phyloP scores from a whole-genome alignment of 2,888 invertebrate genomes.

The Allacma fusca region DNA sequence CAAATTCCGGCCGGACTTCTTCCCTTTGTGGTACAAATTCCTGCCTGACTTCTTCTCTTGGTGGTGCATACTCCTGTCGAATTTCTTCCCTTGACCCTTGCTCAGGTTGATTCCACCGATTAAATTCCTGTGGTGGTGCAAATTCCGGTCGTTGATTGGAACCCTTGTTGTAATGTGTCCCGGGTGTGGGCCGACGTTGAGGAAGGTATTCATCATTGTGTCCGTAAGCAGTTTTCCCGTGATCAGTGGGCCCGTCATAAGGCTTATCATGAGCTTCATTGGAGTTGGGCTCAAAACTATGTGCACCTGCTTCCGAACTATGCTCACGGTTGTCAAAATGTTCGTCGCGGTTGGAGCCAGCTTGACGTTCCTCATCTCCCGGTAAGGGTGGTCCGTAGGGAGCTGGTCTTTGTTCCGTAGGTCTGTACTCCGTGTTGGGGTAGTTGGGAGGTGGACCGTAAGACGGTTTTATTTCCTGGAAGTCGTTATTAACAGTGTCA shows the following conservation, averaged over 20 bases:
- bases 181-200: conserved; percentile 29
- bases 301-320: background rate
- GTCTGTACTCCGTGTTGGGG: conserved; percentile 55
- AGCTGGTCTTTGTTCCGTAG: conserved; percentile 44
- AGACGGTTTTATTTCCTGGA: conserved; percentile 19
- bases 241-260: background rate
- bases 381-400: background rate
- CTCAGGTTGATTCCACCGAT: background rate
- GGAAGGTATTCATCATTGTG: background rate
- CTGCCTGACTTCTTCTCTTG: background rate
- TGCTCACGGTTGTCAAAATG: background rate
- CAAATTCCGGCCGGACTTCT: background rate
- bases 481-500: conserved; percentile 36
- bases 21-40: background rate
- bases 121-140: conserved; percentile 9
- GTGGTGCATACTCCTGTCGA: background rate
- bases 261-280: conserved; percentile 38
- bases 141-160: conserved; percentile 8
- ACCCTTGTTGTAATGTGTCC: conserved; percentile 35
- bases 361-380: conserved; percentile 28
- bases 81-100: background rate
- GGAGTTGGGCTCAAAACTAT: conserved; percentile 28
- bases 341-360: conserved; percentile 3
- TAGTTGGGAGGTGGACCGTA: conserved; percentile 51
- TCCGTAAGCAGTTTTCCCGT: conserved; percentile 40